These are phyloP conservation scores for Papilio xuthus DNA, from an alignment of 1,140 invertebrate genomes.

Conservation along the genomic window DNA sequence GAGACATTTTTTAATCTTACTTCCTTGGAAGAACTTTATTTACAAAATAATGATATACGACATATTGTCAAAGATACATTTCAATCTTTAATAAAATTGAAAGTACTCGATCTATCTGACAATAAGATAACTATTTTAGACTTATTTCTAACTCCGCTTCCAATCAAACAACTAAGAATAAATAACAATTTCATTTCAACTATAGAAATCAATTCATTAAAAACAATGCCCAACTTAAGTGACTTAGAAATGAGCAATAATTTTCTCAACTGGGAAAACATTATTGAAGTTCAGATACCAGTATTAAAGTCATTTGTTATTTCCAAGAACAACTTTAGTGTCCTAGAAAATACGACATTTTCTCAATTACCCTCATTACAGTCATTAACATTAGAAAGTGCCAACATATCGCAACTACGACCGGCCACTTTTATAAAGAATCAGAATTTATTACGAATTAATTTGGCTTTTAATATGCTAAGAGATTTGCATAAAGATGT, in stretches of 20 bases:
- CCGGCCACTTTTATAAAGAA: conserved; percentile 88
- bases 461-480: conserved; percentile 87
- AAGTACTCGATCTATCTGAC: conserved; percentile 85
- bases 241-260: conserved; percentile 85
- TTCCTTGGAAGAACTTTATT: conserved; percentile 85
- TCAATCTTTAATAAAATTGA: conserved; percentile 83
- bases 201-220: conserved; percentile 83
- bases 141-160: conserved; percentile 84
- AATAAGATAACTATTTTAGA: conserved; percentile 84
- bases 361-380: conserved; percentile 89
- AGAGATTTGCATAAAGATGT: conserved; percentile 85
- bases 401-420: conserved; percentile 85
- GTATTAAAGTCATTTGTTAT: conserved; percentile 85
- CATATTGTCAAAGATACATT: conserved; percentile 84
- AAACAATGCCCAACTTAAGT: conserved; percentile 82
- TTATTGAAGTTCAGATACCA: conserved; percentile 71
- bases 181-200: conserved; percentile 82
- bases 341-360: conserved; percentile 85
- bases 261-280: conserved; percentile 78
- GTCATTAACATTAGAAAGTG: conserved; percentile 86
- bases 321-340: conserved; percentile 89
- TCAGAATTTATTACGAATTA: conserved; percentile 87
- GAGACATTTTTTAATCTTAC: conserved; percentile 85
- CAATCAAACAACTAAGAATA: conserved; percentile 83
- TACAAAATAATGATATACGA: conserved; percentile 85